Evolutionary conservation across 2,888 invertebrate species (phyloP).

Genomic region (Lycophotia porphyrea): DNA sequence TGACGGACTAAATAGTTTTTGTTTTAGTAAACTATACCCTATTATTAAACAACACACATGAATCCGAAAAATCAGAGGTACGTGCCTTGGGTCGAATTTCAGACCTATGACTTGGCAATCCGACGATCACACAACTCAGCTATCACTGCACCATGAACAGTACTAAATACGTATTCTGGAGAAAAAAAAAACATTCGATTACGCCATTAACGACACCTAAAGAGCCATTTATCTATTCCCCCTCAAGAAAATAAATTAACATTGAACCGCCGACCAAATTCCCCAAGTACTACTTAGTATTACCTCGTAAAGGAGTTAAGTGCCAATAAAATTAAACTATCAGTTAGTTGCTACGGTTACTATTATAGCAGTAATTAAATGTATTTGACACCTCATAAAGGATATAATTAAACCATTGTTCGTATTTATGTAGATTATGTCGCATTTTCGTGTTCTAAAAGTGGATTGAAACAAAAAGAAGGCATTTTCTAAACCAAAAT

Average conservation of each 20-base stretch:
- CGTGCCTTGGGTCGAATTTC: too few relatives aligned
- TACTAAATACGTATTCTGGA: too few relatives aligned
- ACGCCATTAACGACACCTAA: background rate
- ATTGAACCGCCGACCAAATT: background rate
- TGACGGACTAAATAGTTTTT: too few relatives aligned
- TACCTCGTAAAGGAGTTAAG: slow-evolving; percentile 38
- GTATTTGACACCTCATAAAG: slow-evolving; percentile 42
- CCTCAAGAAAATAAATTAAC: slow-evolving; percentile 22
- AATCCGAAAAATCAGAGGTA: too few relatives aligned
- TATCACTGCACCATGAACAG: too few relatives aligned
- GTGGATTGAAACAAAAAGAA: background rate
- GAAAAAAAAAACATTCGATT: background rate
- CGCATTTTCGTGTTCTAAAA: background rate
- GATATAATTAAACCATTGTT: slow-evolving; percentile 34
- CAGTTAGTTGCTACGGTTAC: slow-evolving; percentile 37
- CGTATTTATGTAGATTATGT: background rate
- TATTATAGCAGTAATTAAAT: slow-evolving; percentile 28
- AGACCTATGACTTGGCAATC: too few relatives aligned
- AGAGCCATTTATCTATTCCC: background rate
- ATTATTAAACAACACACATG: too few relatives aligned
- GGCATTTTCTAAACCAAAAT: background rate
- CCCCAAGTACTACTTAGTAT: slow-evolving; percentile 36
- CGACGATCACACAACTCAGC: too few relatives aligned
- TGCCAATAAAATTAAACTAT: slow-evolving; percentile 53
- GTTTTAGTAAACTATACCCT: too few relatives aligned